These are phyloP conservation scores for Plebejus anna DNA, from an alignment of 2,888 invertebrate genomes.

Conservation along the genomic window DNA sequence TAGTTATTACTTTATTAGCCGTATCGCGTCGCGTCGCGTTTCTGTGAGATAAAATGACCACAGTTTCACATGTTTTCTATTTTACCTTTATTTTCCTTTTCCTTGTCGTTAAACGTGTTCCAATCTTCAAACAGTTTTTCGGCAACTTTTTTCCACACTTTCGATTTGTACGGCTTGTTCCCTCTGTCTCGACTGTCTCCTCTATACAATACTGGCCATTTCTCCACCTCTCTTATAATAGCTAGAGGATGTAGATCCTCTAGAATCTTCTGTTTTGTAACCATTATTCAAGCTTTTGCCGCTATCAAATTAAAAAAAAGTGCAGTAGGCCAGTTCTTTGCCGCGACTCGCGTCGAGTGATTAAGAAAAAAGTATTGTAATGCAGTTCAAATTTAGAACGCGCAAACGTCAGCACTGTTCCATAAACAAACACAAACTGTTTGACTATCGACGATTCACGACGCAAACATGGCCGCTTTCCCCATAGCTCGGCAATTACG, in stretches of 20 bases:
- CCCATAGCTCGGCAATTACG: not conserved
- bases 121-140: slow-evolving; percentile 45
- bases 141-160: slow-evolving; percentile 49
- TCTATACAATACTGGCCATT: slow-evolving; percentile 49
- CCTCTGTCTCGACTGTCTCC: slow-evolving; percentile 44
- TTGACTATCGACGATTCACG: not conserved
- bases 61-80: slow-evolving; percentile 1
- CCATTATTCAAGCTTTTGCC: slow-evolving; percentile 34
- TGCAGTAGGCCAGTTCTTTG: not conserved
- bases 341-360: not conserved
- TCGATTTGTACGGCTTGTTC: slow-evolving; percentile 42
- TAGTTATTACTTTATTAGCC: too few species aligned
- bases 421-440: not conserved
- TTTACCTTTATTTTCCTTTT: slow-evolving; percentile 43
- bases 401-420: not conserved
- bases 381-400: not conserved
- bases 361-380: not conserved
- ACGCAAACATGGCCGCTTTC: not conserved
- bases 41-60: not conserved
- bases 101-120: slow-evolving; percentile 39
- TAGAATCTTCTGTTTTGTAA: slow-evolving; percentile 40
- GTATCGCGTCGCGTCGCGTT: too few species aligned
- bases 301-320: slow-evolving; percentile 26
- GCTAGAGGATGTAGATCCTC: slow-evolving; percentile 49
- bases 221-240: slow-evolving; percentile 51